These are phyloP conservation scores for Eumaeus atala DNA, from an alignment of 1,140 invertebrate species.

Conservation along the genomic window DNA sequence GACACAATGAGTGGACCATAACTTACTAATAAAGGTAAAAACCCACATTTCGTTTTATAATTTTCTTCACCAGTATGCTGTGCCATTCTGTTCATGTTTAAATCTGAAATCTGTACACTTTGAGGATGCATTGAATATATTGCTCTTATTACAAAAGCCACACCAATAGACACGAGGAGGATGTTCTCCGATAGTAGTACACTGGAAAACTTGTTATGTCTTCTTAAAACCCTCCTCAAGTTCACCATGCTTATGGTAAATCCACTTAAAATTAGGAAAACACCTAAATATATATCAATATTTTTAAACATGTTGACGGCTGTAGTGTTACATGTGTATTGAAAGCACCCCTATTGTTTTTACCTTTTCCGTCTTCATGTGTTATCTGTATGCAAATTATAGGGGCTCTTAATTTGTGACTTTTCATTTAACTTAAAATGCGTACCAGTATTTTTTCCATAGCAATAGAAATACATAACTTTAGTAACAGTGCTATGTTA, in stretches of 20 bases:
- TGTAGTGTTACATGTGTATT: slow-evolving; percentile 1
- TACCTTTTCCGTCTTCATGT: slow-evolving; percentile 24
- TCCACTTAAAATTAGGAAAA: slow-evolving; percentile 53
- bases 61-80: slow-evolving; percentile 29
- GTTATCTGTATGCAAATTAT: slow-evolving; percentile 63
- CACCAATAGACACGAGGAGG: slow-evolving; percentile 51
- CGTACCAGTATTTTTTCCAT: slow-evolving; percentile 2
- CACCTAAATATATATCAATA: slow-evolving; percentile 49
- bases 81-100: slow-evolving; percentile 35
- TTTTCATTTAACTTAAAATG: slow-evolving; percentile 15
- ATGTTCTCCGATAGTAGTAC: slow-evolving; percentile 60
- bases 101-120: slow-evolving; percentile 17
- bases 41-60: slow-evolving; percentile 34
- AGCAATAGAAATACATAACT: no score
- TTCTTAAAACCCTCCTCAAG: slow-evolving; percentile 41
- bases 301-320: slow-evolving; percentile 40
- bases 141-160: slow-evolving; percentile 47
- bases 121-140: slow-evolving; percentile 34
- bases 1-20: slow-evolving; percentile 57
- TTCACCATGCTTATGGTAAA: slow-evolving; percentile 52
- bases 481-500: no score
- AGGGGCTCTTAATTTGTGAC: slow-evolving; percentile 33
- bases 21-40: slow-evolving; percentile 44
- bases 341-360: slow-evolving; percentile 43
- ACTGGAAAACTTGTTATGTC: slow-evolving; percentile 30